Base-by-base conservation (phyloP, 2,113 vertebrate genomes). In the Chionis minor region DNA sequence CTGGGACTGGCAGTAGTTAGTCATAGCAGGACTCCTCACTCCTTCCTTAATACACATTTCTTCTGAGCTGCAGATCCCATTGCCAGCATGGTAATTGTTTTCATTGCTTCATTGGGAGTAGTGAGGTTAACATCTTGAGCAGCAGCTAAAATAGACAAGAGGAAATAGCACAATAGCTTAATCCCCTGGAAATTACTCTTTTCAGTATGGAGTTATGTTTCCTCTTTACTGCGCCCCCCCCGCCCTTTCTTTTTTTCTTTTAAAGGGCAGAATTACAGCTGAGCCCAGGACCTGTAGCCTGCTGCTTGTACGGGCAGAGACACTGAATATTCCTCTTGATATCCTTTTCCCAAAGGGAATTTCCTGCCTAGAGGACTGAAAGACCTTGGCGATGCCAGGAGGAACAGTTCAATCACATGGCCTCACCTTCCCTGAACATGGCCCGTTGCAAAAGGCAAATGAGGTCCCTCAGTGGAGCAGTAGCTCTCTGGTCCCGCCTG, bases 41-140 rank as follows among this genome's bases (percentile, higher is more conserved):
- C 38, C 40, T 81, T 79, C 55, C 33, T 61, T 92, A 85, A 69
- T 40, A 65, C 2, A 3, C 5, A 1, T 59, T 58, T 89, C 59
- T 85, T 87, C 81, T 91, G 52, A 47, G 81, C 84, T 83, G 90
- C 42, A 94, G 93, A 89, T 91, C 23, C 20, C 7, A 38, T 82
- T 94, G 80, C 61, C 38, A 71, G 65, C 22, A 14, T 2, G 22
- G 44, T 66, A 91, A 81, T 66, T 92, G 77, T 95, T 96, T 97
- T 96, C 71, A 71, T 86, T 95, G 80, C 90, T 92, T 95, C 59
- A 28, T 3, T 95, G 88, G 77, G 86, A 96, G 63, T 83, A 72
- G 85, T 28, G 81, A 95, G 81, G 94, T 95, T 95, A 94, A 94
- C 38, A 24, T 86, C 38, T 88, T 7, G 9, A 95, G 62, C 42